Conservation (phyloP, 2,888 invertebrate species). For the Noctua janthe region DNA sequence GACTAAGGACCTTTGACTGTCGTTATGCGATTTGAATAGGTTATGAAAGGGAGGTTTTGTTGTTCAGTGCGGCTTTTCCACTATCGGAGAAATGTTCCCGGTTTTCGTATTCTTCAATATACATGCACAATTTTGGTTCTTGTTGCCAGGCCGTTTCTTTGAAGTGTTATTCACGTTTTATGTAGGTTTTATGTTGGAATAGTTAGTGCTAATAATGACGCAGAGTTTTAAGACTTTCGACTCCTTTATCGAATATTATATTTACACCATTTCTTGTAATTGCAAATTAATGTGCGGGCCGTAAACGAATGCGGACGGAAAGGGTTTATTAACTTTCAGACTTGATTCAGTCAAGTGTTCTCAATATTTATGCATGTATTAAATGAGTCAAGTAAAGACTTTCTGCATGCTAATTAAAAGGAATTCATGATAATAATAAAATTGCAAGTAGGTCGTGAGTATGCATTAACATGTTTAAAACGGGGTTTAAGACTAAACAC, state of each 20-base stretch:
- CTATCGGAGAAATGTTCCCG: constrained; percentile 28
- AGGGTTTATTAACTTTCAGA: background rate
- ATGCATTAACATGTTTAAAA: constrained; percentile 23
- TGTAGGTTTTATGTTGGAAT: constrained; percentile 12
- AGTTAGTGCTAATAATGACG: constrained; percentile 15
- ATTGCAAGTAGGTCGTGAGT: constrained; percentile 14
- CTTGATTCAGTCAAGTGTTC: constrained; percentile 21
- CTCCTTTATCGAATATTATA: background rate
- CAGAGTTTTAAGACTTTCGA: constrained; percentile 10
- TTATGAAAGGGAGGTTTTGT: constrained; percentile 46
- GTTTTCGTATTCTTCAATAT: constrained; percentile 13
- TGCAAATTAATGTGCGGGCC: background rate
- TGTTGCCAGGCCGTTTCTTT: constrained; percentile 1
- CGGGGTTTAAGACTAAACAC: constrained; percentile 29
- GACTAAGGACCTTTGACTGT: constrained; percentile 58
- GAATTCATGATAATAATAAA: constrained; percentile 34
- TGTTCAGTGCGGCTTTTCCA: constrained; percentile 17
- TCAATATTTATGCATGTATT: background rate
- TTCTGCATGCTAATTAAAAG: constrained; percentile 32
- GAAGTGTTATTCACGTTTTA: constrained; percentile 22
- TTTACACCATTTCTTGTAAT: constrained; percentile 4
- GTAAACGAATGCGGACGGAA: background rate
- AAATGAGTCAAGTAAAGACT: background rate
- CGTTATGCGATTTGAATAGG: constrained; percentile 53
- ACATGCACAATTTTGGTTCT: constrained; percentile 15